phyloP scores from a whole-genome alignment of 2,113 vertebrate genomes.

The Caranx ignobilis region DNA sequence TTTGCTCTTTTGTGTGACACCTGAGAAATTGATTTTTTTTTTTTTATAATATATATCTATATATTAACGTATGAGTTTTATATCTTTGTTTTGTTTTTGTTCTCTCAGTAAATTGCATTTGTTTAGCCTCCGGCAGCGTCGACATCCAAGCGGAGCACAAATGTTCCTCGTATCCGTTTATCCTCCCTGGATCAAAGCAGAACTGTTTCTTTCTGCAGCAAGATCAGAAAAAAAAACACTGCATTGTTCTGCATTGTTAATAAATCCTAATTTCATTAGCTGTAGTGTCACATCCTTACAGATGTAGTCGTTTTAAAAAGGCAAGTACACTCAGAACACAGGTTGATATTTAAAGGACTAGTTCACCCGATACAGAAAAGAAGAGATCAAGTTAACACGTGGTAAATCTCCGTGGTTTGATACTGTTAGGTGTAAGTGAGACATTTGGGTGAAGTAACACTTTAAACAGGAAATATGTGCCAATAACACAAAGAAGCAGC shows the following conservation, averaged over 20 bases:
- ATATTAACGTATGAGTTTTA: not conserved
- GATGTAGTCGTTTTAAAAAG: not conserved
- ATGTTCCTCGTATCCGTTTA: slow-evolving; percentile 29
- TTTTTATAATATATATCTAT: not conserved
- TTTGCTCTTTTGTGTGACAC: slow-evolving; percentile 44
- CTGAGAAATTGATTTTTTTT: slow-evolving; percentile 6
- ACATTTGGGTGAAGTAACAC: not conserved
- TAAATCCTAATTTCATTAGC: slow-evolving; percentile 42
- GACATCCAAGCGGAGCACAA: slow-evolving; percentile 39
- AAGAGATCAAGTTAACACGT: not conserved
- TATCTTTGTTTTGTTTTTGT: slow-evolving; percentile 48
- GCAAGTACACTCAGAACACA: not conserved
- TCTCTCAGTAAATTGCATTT: slow-evolving; percentile 40
- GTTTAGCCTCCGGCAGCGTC: slow-evolving; percentile 39
- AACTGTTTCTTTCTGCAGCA: not conserved
- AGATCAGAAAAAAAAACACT: slow-evolving; percentile 29
- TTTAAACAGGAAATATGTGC: slow-evolving; percentile 5
- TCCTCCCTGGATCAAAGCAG: slow-evolving; percentile 54
- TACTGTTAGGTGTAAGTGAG: not conserved
- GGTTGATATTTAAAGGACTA: not conserved
- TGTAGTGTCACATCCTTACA: slow-evolving; percentile 1
- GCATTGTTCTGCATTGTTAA: slow-evolving; percentile 3
- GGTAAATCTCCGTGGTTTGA: not conserved
- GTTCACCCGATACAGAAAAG: not conserved
- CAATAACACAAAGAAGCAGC: slow-evolving; percentile 2